Evolutionary conservation across 2,113 vertebrate species (phyloP), one percentile per base, ranked within the genome.

Genomic region (Istiophorus platypterus): DNA sequence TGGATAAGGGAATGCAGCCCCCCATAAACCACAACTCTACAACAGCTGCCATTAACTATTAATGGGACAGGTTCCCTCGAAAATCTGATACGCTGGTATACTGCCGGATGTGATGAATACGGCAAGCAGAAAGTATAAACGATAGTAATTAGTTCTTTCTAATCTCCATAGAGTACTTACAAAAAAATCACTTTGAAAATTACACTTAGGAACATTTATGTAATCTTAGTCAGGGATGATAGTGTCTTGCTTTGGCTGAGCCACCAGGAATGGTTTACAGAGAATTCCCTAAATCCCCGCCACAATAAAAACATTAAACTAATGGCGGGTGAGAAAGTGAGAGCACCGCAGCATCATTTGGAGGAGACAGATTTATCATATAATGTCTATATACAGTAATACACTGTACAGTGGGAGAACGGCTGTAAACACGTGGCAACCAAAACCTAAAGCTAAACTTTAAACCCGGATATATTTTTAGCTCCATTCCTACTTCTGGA

Each of bases 221-320:
- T 20, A 11, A 29, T 47, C 18, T 49, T 11, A 67, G 9, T 34
- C 67, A 56, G 51, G n/a, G 67, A 18, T 41, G 31, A 27, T 26
- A n/a, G 34, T 56, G 31, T 10, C 31, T 56, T 49, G 45, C 17
- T 41, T 42, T 72, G 34, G 27, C n/a, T 13, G 34, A 56, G 51
- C 34, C 26, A 22, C 4, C 22, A 34, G 17, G 10, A 64, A 56
- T 12, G n/a, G 34, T n/a, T 39, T 37, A 51, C 37, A 39, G 37
- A 8, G 5, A 42, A 42, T 42, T 42, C 41, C 41, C 41, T 42
- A 42, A 12, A 42, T 58, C 39, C 42, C 27, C 63, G 37, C 15
- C 26, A 27, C 29, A 24, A 59, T 34, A 49, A 76, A 47, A 26
- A 20, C 52, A 34, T 58, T 45, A 57, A 58, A 68, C 15, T 70